Base-by-base conservation (phyloP, 2,797 vertebrate species). In the Lemur catta region DNA sequence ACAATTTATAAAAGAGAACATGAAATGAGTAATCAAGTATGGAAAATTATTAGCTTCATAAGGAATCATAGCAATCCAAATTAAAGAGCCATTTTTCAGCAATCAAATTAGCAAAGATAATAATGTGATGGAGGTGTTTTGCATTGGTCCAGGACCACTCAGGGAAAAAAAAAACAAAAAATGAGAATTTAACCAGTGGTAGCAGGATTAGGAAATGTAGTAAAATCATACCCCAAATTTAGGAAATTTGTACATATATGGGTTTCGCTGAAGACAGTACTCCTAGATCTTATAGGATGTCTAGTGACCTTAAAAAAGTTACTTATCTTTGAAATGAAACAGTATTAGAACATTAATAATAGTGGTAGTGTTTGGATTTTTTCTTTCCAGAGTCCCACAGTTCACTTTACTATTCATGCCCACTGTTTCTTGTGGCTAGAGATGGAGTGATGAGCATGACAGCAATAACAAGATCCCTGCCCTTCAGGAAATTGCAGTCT, bases 51-150 rank as follows among this genome's bases (percentile, higher is more conserved):
- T 69, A 72, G 46, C 65, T 75, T 91, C 76, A 78, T 24, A 72
- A 84, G 13, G 63, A 95, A 71, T 84, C 76, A 43, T 0, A 85
- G n/a, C 92, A 82, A 95, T 52, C 35, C 43, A 35, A 86, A 78
- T 35, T 28, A 65, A 86, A 87, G 52, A 48, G 78, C 48, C 67
- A 78, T 28, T 94, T 52, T 93, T 55, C 55, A 91, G 35, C 93
- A 65, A 84, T 72, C 81, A 89, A 72, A 89, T 94, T 50, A 91
- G 59, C 61, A 79, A 67, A 90, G 57, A 78, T 8, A 88, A 76
- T 35, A 75, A 63, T 38, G 4, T 46, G 22, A 85, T 30, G 2
- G 0, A 8, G 3, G 9, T 57, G 28, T 33, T 92, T 84, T 80
- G 20, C 18, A 67, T 2, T 35, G 33, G 9, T 33, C 17, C 41